Evolutionary conservation across 2,888 invertebrate genomes (phyloP).

Genomic region (Synanthedon vespiformis): DNA sequence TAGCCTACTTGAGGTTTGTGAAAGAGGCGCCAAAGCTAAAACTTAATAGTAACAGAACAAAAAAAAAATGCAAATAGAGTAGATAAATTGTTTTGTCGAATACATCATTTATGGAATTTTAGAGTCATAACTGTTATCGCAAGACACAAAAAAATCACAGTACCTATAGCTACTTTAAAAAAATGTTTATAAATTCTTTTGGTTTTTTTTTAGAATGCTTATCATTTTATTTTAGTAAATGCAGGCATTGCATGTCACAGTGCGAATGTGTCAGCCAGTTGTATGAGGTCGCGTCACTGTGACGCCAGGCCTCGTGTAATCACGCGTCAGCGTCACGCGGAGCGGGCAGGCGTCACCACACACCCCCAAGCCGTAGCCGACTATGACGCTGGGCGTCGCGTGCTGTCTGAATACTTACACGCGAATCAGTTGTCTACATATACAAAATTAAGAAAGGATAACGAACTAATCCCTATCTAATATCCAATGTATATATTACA

Average conservation of each 20-base stretch:
- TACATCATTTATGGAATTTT: too few species aligned
- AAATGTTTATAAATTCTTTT: too few species aligned
- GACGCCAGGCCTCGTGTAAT: slow-evolving; percentile 6
- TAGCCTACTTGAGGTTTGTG: too few species aligned
- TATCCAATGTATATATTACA: not conserved
- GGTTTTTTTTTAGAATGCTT: not conserved
- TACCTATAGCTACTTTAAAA: too few species aligned
- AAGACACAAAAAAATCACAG: too few species aligned
- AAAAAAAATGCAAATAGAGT: too few species aligned
- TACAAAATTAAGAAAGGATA: slow-evolving; percentile 8
- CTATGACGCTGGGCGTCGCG: slow-evolving; percentile 6
- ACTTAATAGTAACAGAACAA: too few species aligned
- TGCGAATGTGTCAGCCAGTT: slow-evolving; percentile 2
- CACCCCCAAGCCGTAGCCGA: slow-evolving; percentile 14
- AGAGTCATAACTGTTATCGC: too few species aligned
- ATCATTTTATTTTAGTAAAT: not conserved
- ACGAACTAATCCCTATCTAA: too few species aligned
- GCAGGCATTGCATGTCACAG: slow-evolving; percentile 1
- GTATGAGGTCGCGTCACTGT: slow-evolving; percentile 30
- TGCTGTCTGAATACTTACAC: slow-evolving; percentile 6
- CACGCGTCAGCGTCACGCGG: slow-evolving; percentile 23
- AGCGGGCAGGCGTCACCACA: slow-evolving; percentile 15
- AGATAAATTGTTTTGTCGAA: too few species aligned
- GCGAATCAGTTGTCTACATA: slow-evolving; percentile 18
- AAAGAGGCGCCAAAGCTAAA: too few species aligned